Evolutionary conservation across 2,113 vertebrate species (phyloP), one percentile per base, ranked within the genome.

Genomic region (Cranoglanis bouderius): DNA sequence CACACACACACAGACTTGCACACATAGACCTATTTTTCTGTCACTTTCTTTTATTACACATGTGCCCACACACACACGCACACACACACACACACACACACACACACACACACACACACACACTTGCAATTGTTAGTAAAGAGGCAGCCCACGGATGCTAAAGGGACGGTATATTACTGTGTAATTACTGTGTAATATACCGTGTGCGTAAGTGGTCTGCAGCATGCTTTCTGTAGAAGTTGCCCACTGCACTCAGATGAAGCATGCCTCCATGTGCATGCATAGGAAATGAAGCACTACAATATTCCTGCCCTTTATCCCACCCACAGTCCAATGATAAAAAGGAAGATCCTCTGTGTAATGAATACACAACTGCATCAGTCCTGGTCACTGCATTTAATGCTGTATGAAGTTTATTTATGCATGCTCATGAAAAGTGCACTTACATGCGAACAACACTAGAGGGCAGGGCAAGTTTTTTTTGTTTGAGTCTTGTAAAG

Each of bases 81-180:
- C 87, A 91, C 67, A 85, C 80, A 92, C 19, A 81, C 87, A 91
- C 65, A 84, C 80, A 92, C 49, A 59, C 46, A 81, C 86, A 91
- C 75, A 85, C 82, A 92, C 19, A 80, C 82, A 82, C 86, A n/a
- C 38, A 38, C 35, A 46, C 40, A 75, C 87, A 91, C 67, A 85
- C 82, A 92, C 26, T 82, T 93, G 88, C 89, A 87, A 65, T 95
- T 95, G 94, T 95, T 95, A 95, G 94, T 95, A 95, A 95, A 95
- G 92, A 19, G 63, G 55, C 90, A 86, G 90, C 88, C 81, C 51
- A 87, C 55, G 16, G 75, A 65, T 82, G 82, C 75, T 74, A 29
- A 82, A 40, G 80, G 46, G 55, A 43, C 29, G 63, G 65, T 38
- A 32, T 87, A 75, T 85, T 89, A 85, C 85, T 10, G 12, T 86